These are phyloP conservation scores for Ptychoptera albimana DNA, from an alignment of 2,888 invertebrate genomes.

Conservation along the genomic window DNA sequence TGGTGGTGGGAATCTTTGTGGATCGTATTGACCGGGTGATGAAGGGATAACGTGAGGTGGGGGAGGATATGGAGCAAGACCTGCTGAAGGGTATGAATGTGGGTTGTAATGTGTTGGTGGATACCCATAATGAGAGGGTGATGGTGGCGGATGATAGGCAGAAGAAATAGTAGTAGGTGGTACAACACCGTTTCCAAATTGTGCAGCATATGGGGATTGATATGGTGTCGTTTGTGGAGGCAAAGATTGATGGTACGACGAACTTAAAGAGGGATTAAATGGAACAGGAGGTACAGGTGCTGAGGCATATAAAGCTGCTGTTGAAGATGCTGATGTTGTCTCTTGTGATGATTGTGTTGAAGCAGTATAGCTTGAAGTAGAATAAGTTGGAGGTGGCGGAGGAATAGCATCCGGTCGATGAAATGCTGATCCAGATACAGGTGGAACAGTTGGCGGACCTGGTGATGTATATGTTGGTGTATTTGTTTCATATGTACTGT, in stretches of 20 bases:
- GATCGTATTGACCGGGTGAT: background rate
- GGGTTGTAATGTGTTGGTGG: too few species aligned
- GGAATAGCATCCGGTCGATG: slow-evolving; percentile 5
- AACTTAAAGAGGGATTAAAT: slow-evolving; percentile 2
- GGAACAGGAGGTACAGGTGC: background rate
- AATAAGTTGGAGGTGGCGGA: background rate
- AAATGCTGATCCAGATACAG: slow-evolving; percentile 4
- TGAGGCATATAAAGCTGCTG: background rate
- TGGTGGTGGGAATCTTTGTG: slow-evolving; percentile 4
- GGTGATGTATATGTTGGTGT: background rate
- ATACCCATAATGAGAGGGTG: too few species aligned
- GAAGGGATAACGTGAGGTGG: slow-evolving; percentile 1
- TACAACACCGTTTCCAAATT: background rate
- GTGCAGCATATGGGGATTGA: background rate
- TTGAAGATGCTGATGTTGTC: background rate
- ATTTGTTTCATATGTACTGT: background rate
- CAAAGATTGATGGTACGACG: background rate
- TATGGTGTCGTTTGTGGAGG: slow-evolving; percentile 4
- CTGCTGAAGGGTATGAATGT: background rate
- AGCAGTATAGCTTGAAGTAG: background rate
- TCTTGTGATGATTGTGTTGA: background rate
- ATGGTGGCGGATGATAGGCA: too few species aligned
- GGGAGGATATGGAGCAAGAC: background rate
- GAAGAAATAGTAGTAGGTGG: too few species aligned
- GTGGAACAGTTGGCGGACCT: background rate